Percentiles rank a stretch among this genome's conserved stretches.
phyloP scores from a whole-genome alignment of 2,797 vertebrate genomes.

The Melanotaenia boesemani region DNA sequence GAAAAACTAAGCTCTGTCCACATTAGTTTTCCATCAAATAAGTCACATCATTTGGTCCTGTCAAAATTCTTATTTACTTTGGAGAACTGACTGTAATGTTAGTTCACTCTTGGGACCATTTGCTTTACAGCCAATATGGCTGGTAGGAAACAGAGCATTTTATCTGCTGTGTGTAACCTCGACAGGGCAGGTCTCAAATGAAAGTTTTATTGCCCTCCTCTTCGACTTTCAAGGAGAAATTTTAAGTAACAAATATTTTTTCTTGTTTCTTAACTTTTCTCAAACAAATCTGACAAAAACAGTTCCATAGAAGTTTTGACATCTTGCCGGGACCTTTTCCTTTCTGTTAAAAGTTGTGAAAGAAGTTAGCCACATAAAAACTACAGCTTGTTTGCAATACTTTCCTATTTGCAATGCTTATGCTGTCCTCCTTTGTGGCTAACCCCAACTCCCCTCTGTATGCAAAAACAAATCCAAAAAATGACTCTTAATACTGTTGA shows the following conservation, averaged over 20 bases:
- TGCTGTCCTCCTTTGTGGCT: constrained; percentile 44
- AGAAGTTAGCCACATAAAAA: constrained; percentile 28
- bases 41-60: background rate
- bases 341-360: constrained; percentile 22
- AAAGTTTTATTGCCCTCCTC: background rate
- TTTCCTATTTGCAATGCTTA: constrained; percentile 39
- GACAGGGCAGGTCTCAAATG: background rate
- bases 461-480: constrained; percentile 47
- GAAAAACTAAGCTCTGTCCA: constrained; percentile 36
- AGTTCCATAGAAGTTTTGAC: background rate
- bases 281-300: background rate
- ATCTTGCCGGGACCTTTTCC: constrained; percentile 3
- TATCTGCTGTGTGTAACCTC: constrained; percentile 30
- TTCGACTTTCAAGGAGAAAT: background rate
- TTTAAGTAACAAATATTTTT: background rate
- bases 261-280: background rate
- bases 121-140: constrained; percentile 24
- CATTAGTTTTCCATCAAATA: constrained; percentile 4
- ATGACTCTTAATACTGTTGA: constrained; percentile 36
- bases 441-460: constrained; percentile 41
- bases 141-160: constrained; percentile 38
- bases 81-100: constrained; percentile 23
- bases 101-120: constrained; percentile 18
- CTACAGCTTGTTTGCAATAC: constrained; percentile 25
- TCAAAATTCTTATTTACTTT: constrained; percentile 26